These are phyloP conservation scores for Mallateleia sp. DNA, from an alignment of 2,888 invertebrate species.

Conservation along the genomic window DNA sequence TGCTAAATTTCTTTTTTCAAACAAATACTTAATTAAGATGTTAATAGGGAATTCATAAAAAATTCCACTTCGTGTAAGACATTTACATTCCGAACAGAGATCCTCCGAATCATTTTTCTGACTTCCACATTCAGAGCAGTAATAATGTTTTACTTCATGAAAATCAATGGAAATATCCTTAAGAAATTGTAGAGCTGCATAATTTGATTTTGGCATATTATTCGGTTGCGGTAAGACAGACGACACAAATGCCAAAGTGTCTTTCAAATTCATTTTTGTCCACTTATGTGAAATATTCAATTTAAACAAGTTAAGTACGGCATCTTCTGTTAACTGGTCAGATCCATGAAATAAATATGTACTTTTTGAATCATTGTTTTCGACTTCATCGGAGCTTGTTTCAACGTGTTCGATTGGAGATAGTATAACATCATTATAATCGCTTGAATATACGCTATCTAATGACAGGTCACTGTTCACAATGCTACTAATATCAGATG, in stretches of 20 bases:
- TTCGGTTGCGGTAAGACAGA: conserved; percentile 49
- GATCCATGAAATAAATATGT: conserved; percentile 3
- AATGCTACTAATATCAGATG: too few species aligned
- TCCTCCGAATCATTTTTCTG: conserved; percentile 11
- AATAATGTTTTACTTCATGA: conserved; percentile 51
- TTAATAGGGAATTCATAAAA: too few species aligned
- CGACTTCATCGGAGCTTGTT: too few species aligned
- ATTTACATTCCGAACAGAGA: conserved; percentile 58
- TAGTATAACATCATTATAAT: too few species aligned
- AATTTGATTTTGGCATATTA: conserved; percentile 43
- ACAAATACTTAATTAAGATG: conserved; percentile 65
- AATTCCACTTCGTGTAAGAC: too few species aligned
- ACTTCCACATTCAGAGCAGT: conserved; percentile 45
- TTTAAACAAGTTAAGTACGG: background rate
- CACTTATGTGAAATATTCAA: background rate
- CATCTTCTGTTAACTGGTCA: background rate
- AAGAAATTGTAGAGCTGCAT: conserved; percentile 34
- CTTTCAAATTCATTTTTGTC: conserved; percentile 7
- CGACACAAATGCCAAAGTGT: background rate
- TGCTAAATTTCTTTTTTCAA: conserved; percentile 61
- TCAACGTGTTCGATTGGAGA: too few species aligned
- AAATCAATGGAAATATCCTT: conserved; percentile 21
- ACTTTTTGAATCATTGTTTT: too few species aligned
- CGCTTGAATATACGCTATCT: too few species aligned
- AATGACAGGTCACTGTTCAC: too few species aligned